phyloP scores from a whole-genome alignment of 2,113 vertebrate species.

The Dromiciops gliroides region DNA sequence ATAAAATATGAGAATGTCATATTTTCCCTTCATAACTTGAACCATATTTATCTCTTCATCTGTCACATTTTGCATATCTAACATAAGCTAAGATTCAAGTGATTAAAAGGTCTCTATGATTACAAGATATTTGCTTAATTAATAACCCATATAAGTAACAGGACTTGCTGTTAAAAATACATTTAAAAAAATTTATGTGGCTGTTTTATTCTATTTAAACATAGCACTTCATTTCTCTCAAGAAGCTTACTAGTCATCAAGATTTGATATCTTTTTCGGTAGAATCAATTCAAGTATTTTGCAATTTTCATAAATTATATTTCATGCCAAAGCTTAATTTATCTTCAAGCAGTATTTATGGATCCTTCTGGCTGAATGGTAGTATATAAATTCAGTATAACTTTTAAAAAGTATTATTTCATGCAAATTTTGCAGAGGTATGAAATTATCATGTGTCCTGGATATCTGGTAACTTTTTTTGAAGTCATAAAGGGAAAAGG shows the following conservation, averaged over 20 bases:
- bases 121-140: conserved; percentile 65
- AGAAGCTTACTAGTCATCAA: conserved; percentile 61
- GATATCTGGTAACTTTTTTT: conserved; percentile 22
- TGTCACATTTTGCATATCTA: conserved; percentile 46
- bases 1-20: background rate
- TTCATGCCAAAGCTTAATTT: conserved; percentile 72
- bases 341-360: conserved; percentile 66
- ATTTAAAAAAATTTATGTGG: conserved; percentile 54
- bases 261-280: conserved; percentile 60
- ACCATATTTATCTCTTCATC: conserved; percentile 43
- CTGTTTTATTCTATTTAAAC: conserved; percentile 60
- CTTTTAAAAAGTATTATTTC: conserved; percentile 29
- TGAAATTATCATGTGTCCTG: conserved; percentile 43
- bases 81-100: conserved; percentile 40
- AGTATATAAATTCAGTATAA: conserved; percentile 56
- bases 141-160: conserved; percentile 51
- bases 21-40: background rate
- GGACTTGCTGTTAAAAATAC: conserved; percentile 56
- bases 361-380: conserved; percentile 57
- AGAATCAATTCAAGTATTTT: conserved; percentile 74
- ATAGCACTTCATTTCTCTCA: conserved; percentile 58
- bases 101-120: conserved; percentile 66
- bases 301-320: conserved; percentile 74
- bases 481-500: background rate
- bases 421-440: conserved; percentile 48